Evolutionary conservation across 2,888 invertebrate genomes (phyloP).

Genomic region (Chrysotoxum bicinctum): DNA sequence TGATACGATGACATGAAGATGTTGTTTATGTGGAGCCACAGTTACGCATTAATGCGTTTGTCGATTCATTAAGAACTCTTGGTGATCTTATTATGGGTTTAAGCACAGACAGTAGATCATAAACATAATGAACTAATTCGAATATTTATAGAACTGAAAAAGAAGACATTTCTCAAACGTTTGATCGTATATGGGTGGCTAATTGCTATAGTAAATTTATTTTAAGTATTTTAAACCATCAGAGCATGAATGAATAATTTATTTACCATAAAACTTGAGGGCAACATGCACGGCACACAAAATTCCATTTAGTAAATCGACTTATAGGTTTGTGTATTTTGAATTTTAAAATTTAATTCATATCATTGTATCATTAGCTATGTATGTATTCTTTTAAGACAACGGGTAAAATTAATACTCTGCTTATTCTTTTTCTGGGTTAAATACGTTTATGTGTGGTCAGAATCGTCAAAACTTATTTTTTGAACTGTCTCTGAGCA

Average conservation of each 20-base stretch:
- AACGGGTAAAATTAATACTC: too few relatives aligned
- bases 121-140: neutral
- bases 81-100: conserved; percentile 54
- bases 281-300: neutral
- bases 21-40: neutral
- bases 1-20: neutral
- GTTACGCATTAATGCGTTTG: conserved; percentile 53
- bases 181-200: neutral
- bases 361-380: too few relatives aligned
- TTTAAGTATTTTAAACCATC: neutral
- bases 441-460: too few relatives aligned
- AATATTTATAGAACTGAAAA: neutral
- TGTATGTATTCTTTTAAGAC: too few relatives aligned
- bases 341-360: too few relatives aligned
- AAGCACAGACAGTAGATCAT: conserved; percentile 31
- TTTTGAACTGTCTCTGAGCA: too few relatives aligned
- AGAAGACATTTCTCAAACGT: neutral
- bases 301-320: neutral
- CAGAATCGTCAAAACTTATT: too few relatives aligned
- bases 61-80: conserved; percentile 68
- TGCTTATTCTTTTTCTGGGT: too few relatives aligned
- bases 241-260: neutral
- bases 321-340: neutral
- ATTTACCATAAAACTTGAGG: neutral
- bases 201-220: neutral